phyloP scores from a whole-genome alignment of 23 tunicate species.

The Phallusia fumigata region DNA sequence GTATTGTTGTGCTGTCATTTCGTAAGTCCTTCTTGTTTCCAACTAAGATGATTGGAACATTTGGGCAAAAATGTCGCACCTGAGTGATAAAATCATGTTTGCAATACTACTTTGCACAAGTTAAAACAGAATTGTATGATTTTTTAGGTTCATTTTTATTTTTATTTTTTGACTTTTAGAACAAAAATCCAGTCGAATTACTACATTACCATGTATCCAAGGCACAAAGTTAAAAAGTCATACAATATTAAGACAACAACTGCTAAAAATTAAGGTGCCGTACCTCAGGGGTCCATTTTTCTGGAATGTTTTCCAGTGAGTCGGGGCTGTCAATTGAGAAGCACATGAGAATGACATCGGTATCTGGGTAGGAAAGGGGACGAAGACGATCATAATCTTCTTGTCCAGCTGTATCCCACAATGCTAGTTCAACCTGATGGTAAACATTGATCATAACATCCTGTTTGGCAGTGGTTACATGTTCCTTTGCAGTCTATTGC shows the following conservation, averaged over 20 bases:
- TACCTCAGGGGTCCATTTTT: constrained; percentile 99
- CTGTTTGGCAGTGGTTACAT: no score
- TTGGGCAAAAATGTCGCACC: constrained; percentile 99
- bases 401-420: constrained; percentile 99
- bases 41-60: constrained; percentile 97
- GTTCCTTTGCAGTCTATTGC: no score
- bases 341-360: constrained; percentile 99
- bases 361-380: constrained; percentile 98
- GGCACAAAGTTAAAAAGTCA: no score
- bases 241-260: no score
- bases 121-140: no score
- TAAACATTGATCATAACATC: no score
- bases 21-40: constrained; percentile 99
- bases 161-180: no score
- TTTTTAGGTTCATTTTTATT: no score
- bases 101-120: background rate
- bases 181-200: no score
- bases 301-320: constrained; percentile 99
- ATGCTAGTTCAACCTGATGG: constrained; percentile 99
- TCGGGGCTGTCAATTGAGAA: constrained; percentile 99
- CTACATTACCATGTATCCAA: no score
- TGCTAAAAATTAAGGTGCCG: no score
- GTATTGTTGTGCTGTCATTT: constrained; percentile 65
- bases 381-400: constrained; percentile 99
- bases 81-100: background rate